Percentiles rank a stretch among this genome's conserved stretches.
These are phyloP conservation scores for Amblyjoppa fuscipennis DNA, from an alignment of 2,888 invertebrate genomes.

Conservation along the genomic window DNA sequence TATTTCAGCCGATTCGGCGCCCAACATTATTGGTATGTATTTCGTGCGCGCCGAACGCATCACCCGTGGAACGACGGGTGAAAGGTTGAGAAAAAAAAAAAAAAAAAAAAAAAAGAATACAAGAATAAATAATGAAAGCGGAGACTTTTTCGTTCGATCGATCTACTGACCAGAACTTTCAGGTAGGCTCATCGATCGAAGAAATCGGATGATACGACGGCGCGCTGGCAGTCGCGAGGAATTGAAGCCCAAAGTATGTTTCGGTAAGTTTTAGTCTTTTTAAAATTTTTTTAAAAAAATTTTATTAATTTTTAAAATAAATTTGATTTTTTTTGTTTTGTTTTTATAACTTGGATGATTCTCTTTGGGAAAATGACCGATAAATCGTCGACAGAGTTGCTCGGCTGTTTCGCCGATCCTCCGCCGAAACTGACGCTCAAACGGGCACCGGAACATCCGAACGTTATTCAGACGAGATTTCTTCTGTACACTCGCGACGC, in stretches of 20 bases:
- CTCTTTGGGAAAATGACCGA: background rate
- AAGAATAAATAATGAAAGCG: background rate
- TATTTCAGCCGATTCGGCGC: slow-evolving; percentile 26
- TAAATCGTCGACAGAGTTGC: slow-evolving; percentile 83
- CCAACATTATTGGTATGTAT: slow-evolving; percentile 36
- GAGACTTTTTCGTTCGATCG: background rate
- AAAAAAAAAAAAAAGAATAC: background rate
- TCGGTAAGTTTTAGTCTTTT: slow-evolving; percentile 73
- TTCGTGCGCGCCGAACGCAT: background rate
- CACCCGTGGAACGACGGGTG: background rate
- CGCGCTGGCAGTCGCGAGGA: slow-evolving; percentile 77
- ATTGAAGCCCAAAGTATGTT: slow-evolving; percentile 79
- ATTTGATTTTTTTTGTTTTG: no score
- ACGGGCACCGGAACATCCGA: slow-evolving; percentile 87
- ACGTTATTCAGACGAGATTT: slow-evolving; percentile 86
- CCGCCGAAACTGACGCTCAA: slow-evolving; percentile 86
- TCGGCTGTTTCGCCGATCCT: slow-evolving; percentile 87
- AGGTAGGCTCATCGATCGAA: slow-evolving; percentile 74
- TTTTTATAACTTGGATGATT: background rate
- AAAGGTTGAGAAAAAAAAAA: background rate
- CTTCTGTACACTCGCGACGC: slow-evolving; percentile 85
- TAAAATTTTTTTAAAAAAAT: slow-evolving; percentile 14
- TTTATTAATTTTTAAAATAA: slow-evolving; percentile 81
- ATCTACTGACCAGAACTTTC: slow-evolving; percentile 61
- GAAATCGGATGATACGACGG: slow-evolving; percentile 75